Base-by-base conservation (phyloP, 2,797 vertebrate genomes). In the Pseudochaenichthys georgianus region DNA sequence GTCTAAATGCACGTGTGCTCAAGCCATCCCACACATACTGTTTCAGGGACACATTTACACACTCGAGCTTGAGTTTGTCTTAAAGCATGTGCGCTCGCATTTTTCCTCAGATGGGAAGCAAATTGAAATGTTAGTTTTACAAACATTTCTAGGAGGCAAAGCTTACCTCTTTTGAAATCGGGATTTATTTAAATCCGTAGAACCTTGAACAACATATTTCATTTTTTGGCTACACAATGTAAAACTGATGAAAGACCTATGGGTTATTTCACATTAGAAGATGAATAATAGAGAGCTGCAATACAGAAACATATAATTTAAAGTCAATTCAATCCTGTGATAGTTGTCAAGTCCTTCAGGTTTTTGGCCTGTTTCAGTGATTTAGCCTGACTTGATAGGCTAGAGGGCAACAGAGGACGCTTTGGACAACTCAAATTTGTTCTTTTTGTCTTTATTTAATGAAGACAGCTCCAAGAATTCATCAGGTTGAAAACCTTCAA, bases 111-210 rank as follows among this genome's bases (percentile, higher is more conserved):
- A 54, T 52, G 48, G 34, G 60, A 62, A 81, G 43, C 61, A 78
- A 67, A 73, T 70, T 64, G 61, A 21, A 41, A 48, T 47, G 66
- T 60, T 13, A 43, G 57, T 62, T 21, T 51, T 63, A 38, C 68
- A 81, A 81, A 76, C 52, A 60, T 67, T 66, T 63, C 60, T 9
- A 10, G 59, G 47, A 78, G 52, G 60, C 57, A 67, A 59, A 64
- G 11, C n/a, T 52, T 34, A 45, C 57, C 16, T 45, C 21, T 6
- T 64, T 72, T 71, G 16, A 70, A 70, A 67, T 58, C 12, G 21
- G 47, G 10, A 64, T 52, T 64, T 11, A 48, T 68, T 21, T 72
- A 23, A 72, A 51, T 65, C 53, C n/a, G 23, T 13, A 0, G 16
- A 70, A 52, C 52, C 9, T 11, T 46, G 11, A 70, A 64, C 28